phyloP scores from a whole-genome alignment of 1,140 invertebrate genomes.

The Drosophila hydei region DNA sequence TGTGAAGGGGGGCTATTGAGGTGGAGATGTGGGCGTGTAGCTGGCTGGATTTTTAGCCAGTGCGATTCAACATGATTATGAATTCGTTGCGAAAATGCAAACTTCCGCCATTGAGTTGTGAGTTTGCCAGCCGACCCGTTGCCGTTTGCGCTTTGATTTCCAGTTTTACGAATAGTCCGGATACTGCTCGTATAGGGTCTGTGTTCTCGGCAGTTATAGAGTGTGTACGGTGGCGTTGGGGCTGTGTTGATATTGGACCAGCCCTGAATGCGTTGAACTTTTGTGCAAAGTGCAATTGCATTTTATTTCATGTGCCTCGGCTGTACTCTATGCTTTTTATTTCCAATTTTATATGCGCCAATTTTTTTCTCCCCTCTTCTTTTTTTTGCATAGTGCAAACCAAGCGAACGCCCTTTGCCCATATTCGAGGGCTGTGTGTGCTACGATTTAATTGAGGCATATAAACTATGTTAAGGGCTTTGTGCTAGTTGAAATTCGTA shows the following conservation, averaged over 20 bases:
- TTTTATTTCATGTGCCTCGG: constrained; percentile 64
- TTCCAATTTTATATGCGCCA: constrained; percentile 63
- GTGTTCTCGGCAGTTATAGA: neutral
- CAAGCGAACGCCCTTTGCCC: constrained; percentile 42
- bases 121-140: constrained; percentile 49
- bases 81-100: constrained; percentile 80
- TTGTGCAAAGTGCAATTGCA: constrained; percentile 82
- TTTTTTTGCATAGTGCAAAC: constrained; percentile 44
- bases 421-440: constrained; percentile 46
- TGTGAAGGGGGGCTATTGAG: neutral
- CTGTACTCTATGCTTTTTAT: constrained; percentile 42
- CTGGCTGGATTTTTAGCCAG: constrained; percentile 11
- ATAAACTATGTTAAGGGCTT: neutral
- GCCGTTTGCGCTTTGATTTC: constrained; percentile 77
- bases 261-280: constrained; percentile 80
- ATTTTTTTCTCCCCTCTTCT: constrained; percentile 10
- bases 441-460: neutral
- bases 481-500: neutral
- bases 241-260: constrained; percentile 26
- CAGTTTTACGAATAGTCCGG: constrained; percentile 41
- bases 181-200: neutral
- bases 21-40: neutral
- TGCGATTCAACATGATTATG: constrained; percentile 74
- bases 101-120: constrained; percentile 80
- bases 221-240: constrained; percentile 19